Evolutionary conservation across 2,888 invertebrate species (phyloP), one percentile per base, ranked within the genome.

Genomic region (Dynastes hyllus): DNA sequence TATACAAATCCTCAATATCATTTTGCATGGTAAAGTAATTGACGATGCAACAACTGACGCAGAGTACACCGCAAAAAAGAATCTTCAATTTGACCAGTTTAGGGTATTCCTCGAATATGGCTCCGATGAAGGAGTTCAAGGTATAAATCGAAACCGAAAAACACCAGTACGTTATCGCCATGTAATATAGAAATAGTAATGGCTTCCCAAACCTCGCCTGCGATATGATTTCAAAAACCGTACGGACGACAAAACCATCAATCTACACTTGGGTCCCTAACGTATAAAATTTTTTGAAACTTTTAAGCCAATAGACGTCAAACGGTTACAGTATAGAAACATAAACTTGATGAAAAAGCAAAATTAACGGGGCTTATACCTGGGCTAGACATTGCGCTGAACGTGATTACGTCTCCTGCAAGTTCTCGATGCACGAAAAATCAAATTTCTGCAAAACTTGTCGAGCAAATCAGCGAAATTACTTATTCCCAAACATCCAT

Each of bases 341-440:
- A 77, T 37, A 22, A 79, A 79, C 11, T 79, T 79, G 2, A 76
- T n/a, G n/a, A n/a, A n/a, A n/a, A n/a, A n/a, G n/a, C n/a, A n/a
- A n/a, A n/a, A n/a, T n/a, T n/a, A n/a, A n/a, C n/a, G n/a, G n/a
- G n/a, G 37, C 79, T 79, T 29, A 79, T 79, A 45, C 79, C 79
- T 4, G 79, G 79, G 16, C 70, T 79, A 2, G 79, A 79, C 22
- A 79, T 61, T 16, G 79, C 76, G 29, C 79, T 79, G 51, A 79
- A 79, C 11, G 79, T 79, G 11, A 79, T 70, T 13, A 79, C 79
- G 50, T 79, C 79, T 13, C 79, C 79, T 40, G 79, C 79, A 9
- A 79, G 53, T 69, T 79, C 79, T 11, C 79, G 53, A 27, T 79
- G 79, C n/a, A 32, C 3, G 76, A 79, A 45, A 71, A 76, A n/a